Evolutionary conservation across 2,888 invertebrate species (phyloP), one percentile per base, ranked within the genome.

Genomic region (Xanthorhoe designata): DNA sequence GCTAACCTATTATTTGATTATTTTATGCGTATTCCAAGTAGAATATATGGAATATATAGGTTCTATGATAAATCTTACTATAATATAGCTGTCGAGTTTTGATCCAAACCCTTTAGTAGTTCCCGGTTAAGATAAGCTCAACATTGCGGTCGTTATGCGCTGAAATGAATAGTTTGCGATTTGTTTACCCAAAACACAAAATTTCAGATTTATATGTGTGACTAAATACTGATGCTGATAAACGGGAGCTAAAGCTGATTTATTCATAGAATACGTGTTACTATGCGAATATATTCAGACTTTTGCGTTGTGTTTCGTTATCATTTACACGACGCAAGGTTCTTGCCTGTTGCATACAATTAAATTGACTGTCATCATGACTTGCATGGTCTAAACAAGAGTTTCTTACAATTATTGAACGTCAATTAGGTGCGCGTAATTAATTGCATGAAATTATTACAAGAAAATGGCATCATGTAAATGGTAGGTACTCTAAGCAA

Each of bases 181-280:
- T 68, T 80, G 75, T 75, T 75, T 77, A 78, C 68, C 68, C 69
- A 70, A 75, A 78, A 82, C 77, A 79, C 77, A 70, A 75, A 81
- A 81, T 77, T 77, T 68, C 72, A 76, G 76, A 77, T 79, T 78
- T 75, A 70, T 75, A 78, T 73, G 69, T 75, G 74, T 73, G 73
- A 70, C 69, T 72, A 73, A 78, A 79, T 77, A 76, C 66, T 65
- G 76, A 76, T 68, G 58, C 71, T 76, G 58, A 53, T 64, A 58
- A 57, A 57, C 45, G 18, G 50, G 51, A 32, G 52, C 35, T 58
- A 32, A 62, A 29, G 45, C 53, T 24, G 59, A 54, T 59, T 49
- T 64, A 64, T 64, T 64, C 57, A 63, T 63, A 53, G 52, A 53
- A 35, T 49, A 13, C 13, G 38, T n/a, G n/a, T 42, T 42, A 13